Base-by-base conservation (phyloP, 2,113 vertebrate species). In the Cichladusa arquata region DNA sequence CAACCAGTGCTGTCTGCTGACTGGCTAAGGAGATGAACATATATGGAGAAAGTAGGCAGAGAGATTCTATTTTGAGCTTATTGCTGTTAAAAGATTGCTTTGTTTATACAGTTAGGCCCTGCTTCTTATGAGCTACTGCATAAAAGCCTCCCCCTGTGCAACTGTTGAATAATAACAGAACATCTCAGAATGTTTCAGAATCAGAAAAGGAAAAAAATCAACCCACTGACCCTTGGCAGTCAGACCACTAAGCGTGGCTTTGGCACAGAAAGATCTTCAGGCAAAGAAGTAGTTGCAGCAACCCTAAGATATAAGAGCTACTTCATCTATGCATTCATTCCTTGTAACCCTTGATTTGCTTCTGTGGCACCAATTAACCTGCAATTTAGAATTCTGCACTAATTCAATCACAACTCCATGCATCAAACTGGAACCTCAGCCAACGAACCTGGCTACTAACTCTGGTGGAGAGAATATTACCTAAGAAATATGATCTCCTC, bases 251-350 rank as follows among this genome's bases (percentile, higher is more conserved):
- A 83, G 20, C 0, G 0, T 9, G 19, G 34, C 25, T 84, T 71
- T 3, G 1, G 29, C 0, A 0, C 2, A 47, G 19, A 47, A 47
- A 74, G 31, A 33, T 12, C 29, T 18, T 8, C 7, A 81, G 22
- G 26, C 9, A 73, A 78, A 84, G 44, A 81, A 78, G 31, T 10
- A 44, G 69, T 8, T 3, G 13, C 36, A 72, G 9, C 14, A 73
- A 17, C 10, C 10, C 29, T 22, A 45, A 44, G 42, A 44, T 44
- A 42, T 14, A 34, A 0, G 2, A 82, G 14, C 33, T 40, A 13
- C 18, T 82, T 65, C 11, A 81, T 17, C 28, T 36, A 11, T 7
- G 29, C 8, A 12, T 36, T 25, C 36, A 19, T 23, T 50, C 25
- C 42, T 62, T 51, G 11, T 33, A 33, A 60, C 33, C 25, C 33